Conservation (phyloP, 2,888 invertebrate genomes). For the Ornithoptera priamus region DNA sequence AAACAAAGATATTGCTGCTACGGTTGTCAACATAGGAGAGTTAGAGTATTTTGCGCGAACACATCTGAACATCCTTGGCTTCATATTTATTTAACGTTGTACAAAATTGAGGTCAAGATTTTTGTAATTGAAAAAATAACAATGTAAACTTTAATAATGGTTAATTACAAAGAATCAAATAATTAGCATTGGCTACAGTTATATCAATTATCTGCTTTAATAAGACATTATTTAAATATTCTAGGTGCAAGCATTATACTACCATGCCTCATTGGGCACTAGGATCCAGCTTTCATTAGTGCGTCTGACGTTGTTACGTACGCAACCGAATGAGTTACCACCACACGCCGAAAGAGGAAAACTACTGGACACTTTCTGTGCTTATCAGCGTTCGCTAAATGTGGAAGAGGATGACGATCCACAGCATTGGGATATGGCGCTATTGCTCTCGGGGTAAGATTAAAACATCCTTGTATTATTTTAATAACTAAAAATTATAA, state of each 20-base stretch:
- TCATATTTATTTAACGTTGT: too few species aligned
- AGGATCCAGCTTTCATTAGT: constrained; percentile 84
- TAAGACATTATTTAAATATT: constrained; percentile 9
- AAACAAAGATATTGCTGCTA: too few species aligned
- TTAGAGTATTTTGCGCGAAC: too few species aligned
- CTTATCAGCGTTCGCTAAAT: constrained; percentile 84
- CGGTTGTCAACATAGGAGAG: too few species aligned
- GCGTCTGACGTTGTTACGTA: constrained; percentile 84
- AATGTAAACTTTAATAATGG: not conserved
- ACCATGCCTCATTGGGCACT: constrained; percentile 85
- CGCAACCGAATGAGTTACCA: constrained; percentile 82
- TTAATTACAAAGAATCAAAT: not conserved
- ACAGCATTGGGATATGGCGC: constrained; percentile 89
- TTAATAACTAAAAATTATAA: not conserved
- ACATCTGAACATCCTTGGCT: too few species aligned
- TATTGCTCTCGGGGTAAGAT: constrained; percentile 85
- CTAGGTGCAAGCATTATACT: constrained; percentile 88
- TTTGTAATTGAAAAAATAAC: not conserved
- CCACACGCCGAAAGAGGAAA: constrained; percentile 83
- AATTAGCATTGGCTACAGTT: not conserved
- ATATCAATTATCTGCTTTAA: not conserved
- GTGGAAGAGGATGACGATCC: constrained; percentile 83
- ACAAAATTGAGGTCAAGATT: too few species aligned
- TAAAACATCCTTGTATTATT: not conserved
- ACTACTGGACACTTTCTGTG: constrained; percentile 87